Percentiles rank a stretch among this genome's conserved stretches.
Evolutionary conservation across 2,888 invertebrate genomes (phyloP).

Genomic region (Folsomia manolachei): DNA sequence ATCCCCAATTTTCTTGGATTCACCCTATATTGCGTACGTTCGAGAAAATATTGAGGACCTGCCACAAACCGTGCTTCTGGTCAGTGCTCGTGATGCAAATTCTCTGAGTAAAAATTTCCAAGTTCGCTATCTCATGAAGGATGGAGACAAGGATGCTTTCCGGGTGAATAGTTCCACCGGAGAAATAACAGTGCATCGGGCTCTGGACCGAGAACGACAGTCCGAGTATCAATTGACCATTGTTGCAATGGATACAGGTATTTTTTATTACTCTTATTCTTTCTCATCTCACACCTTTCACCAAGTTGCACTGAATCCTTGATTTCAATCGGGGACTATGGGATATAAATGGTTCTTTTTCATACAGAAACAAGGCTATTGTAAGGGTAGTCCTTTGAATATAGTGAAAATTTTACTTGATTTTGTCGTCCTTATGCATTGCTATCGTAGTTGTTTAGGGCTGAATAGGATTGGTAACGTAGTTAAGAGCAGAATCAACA

Average conservation of each 20-base stretch:
- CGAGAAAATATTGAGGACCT: constrained; percentile 83
- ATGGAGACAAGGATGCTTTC: constrained; percentile 87
- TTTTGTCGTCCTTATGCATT: too few relatives aligned
- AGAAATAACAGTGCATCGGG: constrained; percentile 77
- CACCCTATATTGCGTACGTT: constrained; percentile 89
- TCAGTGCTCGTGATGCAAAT: constrained; percentile 49
- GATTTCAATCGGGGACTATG: too few relatives aligned
- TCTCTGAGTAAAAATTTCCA: constrained; percentile 63
- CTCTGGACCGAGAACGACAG: constrained; percentile 79
- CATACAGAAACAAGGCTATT: too few relatives aligned
- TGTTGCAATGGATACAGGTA: constrained; percentile 92
- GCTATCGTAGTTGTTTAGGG: too few relatives aligned
- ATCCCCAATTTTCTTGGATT: constrained; percentile 80
- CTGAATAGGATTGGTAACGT: too few relatives aligned
- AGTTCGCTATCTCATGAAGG: constrained; percentile 88
- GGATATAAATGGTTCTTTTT: too few relatives aligned
- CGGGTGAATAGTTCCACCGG: constrained; percentile 88
- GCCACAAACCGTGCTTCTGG: constrained; percentile 57
- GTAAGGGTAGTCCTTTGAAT: too few relatives aligned
- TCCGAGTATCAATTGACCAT: constrained; percentile 79
- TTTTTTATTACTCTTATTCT: too few relatives aligned
- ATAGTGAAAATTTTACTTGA: too few relatives aligned
- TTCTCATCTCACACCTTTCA: too few relatives aligned
- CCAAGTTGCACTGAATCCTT: too few relatives aligned
- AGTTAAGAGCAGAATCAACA: too few relatives aligned